These are phyloP conservation scores for Pseudomyrmex flavicornis DNA, from an alignment of 1,140 invertebrate species.

Conservation along the genomic window DNA sequence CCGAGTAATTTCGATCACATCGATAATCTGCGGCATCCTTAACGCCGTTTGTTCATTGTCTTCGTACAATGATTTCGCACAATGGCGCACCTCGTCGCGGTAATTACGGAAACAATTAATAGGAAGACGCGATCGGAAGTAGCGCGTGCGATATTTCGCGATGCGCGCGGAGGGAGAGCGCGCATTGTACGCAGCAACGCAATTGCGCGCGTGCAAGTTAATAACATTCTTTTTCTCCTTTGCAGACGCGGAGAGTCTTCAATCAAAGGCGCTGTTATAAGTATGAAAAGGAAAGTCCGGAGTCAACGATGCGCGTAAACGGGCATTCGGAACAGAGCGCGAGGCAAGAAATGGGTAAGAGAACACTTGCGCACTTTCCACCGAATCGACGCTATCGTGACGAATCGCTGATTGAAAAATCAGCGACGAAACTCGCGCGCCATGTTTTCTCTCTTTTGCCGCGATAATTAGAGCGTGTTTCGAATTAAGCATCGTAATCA, in stretches of 20 bases:
- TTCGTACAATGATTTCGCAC: conserved; percentile 31
- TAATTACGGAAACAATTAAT: conserved; percentile 46
- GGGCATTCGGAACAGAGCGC: conserved; percentile 79
- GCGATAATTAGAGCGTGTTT: conserved; percentile 12
- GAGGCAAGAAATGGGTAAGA: conserved; percentile 83
- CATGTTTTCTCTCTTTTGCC: not conserved
- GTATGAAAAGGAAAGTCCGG: conserved; percentile 80
- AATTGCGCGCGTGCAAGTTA: not conserved
- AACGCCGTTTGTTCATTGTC: conserved; percentile 19
- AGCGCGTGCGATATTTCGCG: conserved; percentile 27
- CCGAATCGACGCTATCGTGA: not conserved
- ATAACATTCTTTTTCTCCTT: not conserved
- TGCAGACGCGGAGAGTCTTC: conserved; percentile 43
- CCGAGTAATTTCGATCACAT: conserved; percentile 9
- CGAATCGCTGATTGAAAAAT: conserved; percentile 33
- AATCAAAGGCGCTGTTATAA: conserved; percentile 52
- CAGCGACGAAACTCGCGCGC: not conserved
- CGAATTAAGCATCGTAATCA: conserved; percentile 1
- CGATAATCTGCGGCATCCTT: not conserved
- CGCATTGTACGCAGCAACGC: not conserved
- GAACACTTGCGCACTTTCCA: conserved; percentile 13
- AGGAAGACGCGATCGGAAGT: conserved; percentile 38
- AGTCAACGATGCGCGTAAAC: conserved; percentile 83
- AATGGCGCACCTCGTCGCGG: conserved; percentile 16
- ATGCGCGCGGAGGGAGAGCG: not conserved